These are phyloP conservation scores for Trachymyrmex septentrionalis DNA, from an alignment of 1,140 invertebrate genomes.

Conservation along the genomic window DNA sequence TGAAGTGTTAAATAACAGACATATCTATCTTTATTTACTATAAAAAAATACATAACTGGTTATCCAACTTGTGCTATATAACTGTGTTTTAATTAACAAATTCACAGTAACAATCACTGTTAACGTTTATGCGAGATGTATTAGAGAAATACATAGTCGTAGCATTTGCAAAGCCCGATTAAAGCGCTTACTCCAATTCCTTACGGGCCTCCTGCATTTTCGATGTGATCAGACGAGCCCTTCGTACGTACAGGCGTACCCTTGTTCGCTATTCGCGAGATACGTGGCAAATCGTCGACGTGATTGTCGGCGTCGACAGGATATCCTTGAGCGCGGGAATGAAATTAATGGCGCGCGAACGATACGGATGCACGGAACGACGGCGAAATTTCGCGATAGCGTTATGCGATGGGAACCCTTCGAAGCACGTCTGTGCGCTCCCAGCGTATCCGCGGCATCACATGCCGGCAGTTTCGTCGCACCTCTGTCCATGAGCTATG, in stretches of 20 bases:
- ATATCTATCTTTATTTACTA: neutral
- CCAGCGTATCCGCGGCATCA: conserved; percentile 73
- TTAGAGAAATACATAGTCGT: neutral
- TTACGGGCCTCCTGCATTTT: conserved; percentile 37
- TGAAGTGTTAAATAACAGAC: neutral
- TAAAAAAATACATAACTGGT: neutral
- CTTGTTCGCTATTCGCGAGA: conserved; percentile 40
- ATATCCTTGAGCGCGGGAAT: conserved; percentile 77
- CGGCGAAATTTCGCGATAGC: conserved; percentile 73
- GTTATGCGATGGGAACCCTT: conserved; percentile 75
- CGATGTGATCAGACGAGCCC: neutral
- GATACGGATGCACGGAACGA: conserved; percentile 67
- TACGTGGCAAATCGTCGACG: conserved; percentile 74
- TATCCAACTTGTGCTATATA: no score
- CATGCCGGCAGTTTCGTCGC: conserved; percentile 76
- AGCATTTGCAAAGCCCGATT: neutral
- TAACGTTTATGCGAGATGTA: neutral
- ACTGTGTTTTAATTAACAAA: neutral
- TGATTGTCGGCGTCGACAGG: conserved; percentile 75
- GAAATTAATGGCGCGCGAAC: conserved; percentile 78
- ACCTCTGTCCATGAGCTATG: conserved; percentile 68
- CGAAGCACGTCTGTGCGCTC: conserved; percentile 71
- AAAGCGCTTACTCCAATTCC: conserved; percentile 46
- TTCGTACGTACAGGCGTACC: conserved; percentile 10
- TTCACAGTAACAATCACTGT: neutral